Percentiles rank a stretch among this genome's conserved stretches.
Evolutionary conservation across 2,113 vertebrate species (phyloP).

Genomic region (Nerophis ophidion): DNA sequence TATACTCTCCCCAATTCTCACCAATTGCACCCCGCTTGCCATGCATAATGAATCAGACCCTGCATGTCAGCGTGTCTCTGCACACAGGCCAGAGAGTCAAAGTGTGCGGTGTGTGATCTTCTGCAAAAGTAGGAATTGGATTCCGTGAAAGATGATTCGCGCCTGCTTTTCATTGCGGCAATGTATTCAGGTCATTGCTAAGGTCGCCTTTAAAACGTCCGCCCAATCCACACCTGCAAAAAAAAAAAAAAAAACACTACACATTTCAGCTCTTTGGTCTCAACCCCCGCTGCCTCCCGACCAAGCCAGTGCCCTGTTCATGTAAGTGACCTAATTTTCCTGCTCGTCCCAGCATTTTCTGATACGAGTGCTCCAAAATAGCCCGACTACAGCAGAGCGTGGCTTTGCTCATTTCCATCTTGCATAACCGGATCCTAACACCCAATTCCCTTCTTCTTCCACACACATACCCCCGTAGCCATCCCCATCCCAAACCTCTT

Average conservation of each 20-base stretch:
- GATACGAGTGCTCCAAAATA: constrained; percentile 70
- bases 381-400: constrained; percentile 65
- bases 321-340: constrained; percentile 74
- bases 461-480: not conserved
- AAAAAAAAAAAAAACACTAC: constrained; percentile 43
- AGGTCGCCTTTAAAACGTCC: constrained; percentile 39
- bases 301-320: constrained; percentile 55
- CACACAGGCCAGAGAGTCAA: constrained; percentile 29
- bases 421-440: constrained; percentile 68
- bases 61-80: constrained; percentile 35
- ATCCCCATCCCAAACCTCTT: constrained; percentile 1
- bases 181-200: constrained; percentile 49
- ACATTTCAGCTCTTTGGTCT: constrained; percentile 49
- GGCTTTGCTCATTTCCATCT: constrained; percentile 72
- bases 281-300: constrained; percentile 22
- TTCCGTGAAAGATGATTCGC: constrained; percentile 18
- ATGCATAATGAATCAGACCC: constrained; percentile 55
- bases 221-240: constrained; percentile 30
- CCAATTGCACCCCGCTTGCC: constrained; percentile 36
- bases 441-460: constrained; percentile 11
- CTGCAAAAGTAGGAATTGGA: constrained; percentile 35
- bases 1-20: constrained; percentile 26
- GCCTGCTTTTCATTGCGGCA: constrained; percentile 21
- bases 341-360: constrained; percentile 64
- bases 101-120: constrained; percentile 31